Evolutionary conservation across 2,113 vertebrate genomes (phyloP), one percentile per base, ranked within the genome.

Genomic region (Dicaeum eximium): DNA sequence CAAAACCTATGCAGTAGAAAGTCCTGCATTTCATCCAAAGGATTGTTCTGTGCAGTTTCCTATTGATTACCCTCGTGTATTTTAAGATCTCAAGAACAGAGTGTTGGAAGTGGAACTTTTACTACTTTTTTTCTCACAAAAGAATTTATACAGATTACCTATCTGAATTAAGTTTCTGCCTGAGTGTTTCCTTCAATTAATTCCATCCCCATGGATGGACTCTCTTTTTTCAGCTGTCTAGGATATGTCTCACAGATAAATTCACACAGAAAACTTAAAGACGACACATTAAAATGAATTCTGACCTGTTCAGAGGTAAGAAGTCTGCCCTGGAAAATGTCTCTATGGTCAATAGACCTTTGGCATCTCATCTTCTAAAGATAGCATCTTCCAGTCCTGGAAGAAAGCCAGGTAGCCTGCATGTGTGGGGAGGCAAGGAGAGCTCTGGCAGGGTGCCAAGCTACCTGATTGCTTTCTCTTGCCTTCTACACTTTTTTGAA

Each of bases 291-390:
- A 61, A 69, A 83, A 94, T 94, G 64, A 80, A 73, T 90, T 91
- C 81, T 94, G 54, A 88, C 35, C 35, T 66, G 14, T 79, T 82
- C 61, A 69, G 40, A 80, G 35, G 62, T 66, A 75, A 88, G 66
- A 73, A 57, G 22, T 61, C 11, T 82, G 23, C 27, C 54, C 79
- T 87, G 62, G 62, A 92, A 95, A 87, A 87, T 50, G 21, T 77
- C 70, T 90, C 16, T 38, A 8, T 78, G 25, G 73, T 84, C 44
- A 15, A 91, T 75, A 89, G 73, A 30, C 70, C 67, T 88, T 77
- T 90, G 67, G n/a, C 51, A 77, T 73, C 15, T 94, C 77, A 80
- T 93, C 58, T 94, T 88, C 94, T 88, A 93, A 80, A 88, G 84
- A 86, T 25, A 93, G 38, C 42, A 54, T 86, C 67, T 93, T 82